A percentile compares a stretch with the other conserved stretches of the same genome.
phyloP scores from a whole-genome alignment of 2,797 vertebrate genomes.

The Vireo griseus region DNA sequence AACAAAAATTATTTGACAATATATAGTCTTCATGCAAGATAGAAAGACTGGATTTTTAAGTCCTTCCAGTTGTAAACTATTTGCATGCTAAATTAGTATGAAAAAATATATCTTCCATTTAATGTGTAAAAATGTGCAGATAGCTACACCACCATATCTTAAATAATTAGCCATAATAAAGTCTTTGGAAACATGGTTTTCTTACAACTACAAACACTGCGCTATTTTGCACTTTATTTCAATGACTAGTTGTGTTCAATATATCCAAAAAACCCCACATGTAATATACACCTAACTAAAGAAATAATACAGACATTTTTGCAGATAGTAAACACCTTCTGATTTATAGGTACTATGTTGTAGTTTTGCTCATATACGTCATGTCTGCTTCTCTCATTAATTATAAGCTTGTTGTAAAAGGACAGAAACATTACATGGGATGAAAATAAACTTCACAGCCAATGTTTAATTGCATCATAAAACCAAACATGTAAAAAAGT shows the following conservation, averaged over 20 bases:
- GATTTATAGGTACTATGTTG: neutral
- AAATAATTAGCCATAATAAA: neutral
- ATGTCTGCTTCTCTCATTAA: constrained; percentile 8
- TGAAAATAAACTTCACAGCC: constrained; percentile 16
- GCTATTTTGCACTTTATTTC: neutral
- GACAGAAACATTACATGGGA: neutral
- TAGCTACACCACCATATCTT: neutral
- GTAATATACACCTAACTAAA: neutral
- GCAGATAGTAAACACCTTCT: neutral
- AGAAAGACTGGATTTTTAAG: neutral
- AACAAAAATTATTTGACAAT: neutral
- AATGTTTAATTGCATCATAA: constrained; percentile 41
- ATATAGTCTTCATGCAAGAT: neutral
- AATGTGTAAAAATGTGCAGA: neutral
- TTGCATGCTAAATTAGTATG: neutral
- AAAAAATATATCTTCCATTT: neutral
- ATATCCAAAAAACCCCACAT: neutral
- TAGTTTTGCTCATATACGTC: neutral
- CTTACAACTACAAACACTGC: neutral
- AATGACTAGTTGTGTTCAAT: neutral
- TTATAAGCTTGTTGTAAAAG: constrained; percentile 29
- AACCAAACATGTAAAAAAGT: neutral
- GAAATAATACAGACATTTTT: neutral
- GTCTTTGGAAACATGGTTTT: neutral
- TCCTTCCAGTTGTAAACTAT: neutral